Base-by-base conservation (phyloP, 2,888 invertebrate species). In the Drosophila barbarae region DNA sequence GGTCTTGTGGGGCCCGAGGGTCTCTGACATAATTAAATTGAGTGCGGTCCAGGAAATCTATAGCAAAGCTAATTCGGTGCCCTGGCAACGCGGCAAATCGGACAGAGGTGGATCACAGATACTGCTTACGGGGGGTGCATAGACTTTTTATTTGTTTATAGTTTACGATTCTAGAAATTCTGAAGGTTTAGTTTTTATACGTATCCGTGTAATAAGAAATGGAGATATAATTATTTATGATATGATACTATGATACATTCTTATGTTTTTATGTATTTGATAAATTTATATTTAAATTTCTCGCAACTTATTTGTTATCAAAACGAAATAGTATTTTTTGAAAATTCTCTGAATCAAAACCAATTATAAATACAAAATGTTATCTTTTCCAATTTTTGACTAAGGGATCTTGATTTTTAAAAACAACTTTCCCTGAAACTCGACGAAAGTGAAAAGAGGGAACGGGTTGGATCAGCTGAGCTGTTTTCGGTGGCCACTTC, bases 11-110 rank as follows among this genome's bases (percentile, higher is more conserved):
- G 26, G 3, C 26, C 9, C 41, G 9, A 5, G 7, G 23, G 21
- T 35, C 28, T 39, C 0, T 28, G 54, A 8, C 55, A n/a, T 18
- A 30, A 56, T 36, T 32, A 12, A 56, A 38, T 56, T 56, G 28
- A 39, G 51, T 18, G 28, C 59, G 28, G 39, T 28, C 39, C 41
- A 41, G 30, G 47, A 44, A 55, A 41, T 53, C 54, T 36, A 15
- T 30, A 0, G 28, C 18, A 1, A 13, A 46, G 18, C 46, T 46
- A 46, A 30, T 30, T 46, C 46, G 46, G 46, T 15, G 18, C 30
- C 46, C 30, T 30, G 18, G 46, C 46, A 46, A 46, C 46, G 30
- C 4, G 18, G 12, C 18, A 46, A 30, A 15, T 7, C 28, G 28
- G 30, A 12, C 46, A 28, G 12, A 30, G 44, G 28, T 12, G 28